Conservation (phyloP, 2,113 vertebrate genomes). For the Neodontobutis hainanensis region DNA sequence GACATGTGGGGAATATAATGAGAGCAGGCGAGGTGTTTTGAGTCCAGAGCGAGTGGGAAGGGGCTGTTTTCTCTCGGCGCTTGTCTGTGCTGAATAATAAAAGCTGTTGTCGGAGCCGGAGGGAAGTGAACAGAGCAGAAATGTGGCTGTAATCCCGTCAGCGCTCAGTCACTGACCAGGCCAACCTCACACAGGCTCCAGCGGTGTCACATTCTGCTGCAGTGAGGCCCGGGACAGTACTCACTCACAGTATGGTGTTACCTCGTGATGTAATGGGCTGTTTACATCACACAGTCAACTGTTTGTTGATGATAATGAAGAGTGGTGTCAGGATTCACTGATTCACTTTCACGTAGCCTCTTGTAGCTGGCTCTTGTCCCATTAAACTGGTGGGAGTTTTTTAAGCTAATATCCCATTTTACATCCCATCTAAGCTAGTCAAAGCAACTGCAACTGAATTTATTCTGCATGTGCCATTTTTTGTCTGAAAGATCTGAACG, state of each 20-base stretch:
- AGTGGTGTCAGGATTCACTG: constrained; percentile 21
- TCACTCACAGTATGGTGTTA: constrained; percentile 22
- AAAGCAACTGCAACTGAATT: no score
- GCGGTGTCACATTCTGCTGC: constrained; percentile 48
- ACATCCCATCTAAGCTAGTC: no score
- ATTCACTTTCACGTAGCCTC: not conserved
- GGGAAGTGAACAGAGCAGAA: no score
- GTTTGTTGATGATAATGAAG: constrained; percentile 39
- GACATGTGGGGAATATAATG: constrained; percentile 22
- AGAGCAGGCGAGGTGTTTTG: constrained; percentile 7
- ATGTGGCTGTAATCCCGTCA: constrained; percentile 13
- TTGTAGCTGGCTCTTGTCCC: constrained; percentile 5
- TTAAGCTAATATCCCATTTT: no score
- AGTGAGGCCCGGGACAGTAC: constrained; percentile 26
- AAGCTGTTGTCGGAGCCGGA: not conserved
- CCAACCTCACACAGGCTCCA: not conserved
- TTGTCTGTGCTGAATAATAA: not conserved
- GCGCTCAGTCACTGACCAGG: not conserved
- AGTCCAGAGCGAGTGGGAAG: constrained; percentile 9
- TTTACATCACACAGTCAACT: constrained; percentile 25
- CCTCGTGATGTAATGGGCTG: constrained; percentile 22
- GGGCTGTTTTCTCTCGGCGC: not conserved
- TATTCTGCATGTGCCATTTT: no score
- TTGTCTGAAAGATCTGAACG: no score
- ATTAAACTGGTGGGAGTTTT: not conserved